These are phyloP conservation scores for Anguilla obscura DNA, from an alignment of 2,797 vertebrate genomes.

Conservation along the genomic window DNA sequence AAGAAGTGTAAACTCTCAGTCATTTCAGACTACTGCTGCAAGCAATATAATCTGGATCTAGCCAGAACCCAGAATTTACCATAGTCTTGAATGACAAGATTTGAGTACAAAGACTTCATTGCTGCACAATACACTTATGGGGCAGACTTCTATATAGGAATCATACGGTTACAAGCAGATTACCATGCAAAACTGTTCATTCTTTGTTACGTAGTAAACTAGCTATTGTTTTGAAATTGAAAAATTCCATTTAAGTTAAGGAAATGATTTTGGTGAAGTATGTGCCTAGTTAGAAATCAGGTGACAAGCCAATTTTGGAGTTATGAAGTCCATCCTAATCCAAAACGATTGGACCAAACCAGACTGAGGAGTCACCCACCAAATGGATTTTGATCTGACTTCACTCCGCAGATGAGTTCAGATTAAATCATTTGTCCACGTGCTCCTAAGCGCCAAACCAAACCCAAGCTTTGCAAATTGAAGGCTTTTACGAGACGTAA, in stretches of 20 bases:
- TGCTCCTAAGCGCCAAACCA: conserved; percentile 69
- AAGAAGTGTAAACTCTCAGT: neutral
- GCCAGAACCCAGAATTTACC: neutral
- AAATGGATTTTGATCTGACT: conserved; percentile 73
- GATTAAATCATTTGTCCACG: conserved; percentile 69
- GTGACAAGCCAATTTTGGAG: conserved; percentile 61
- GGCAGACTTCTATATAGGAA: neutral
- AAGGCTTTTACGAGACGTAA: conserved; percentile 66
- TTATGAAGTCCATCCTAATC: conserved; percentile 70
- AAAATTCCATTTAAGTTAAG: conserved; percentile 56
- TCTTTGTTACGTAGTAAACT: conserved; percentile 65
- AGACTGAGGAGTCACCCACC: conserved; percentile 65
- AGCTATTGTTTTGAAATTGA: conserved; percentile 56
- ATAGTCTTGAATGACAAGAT: neutral
- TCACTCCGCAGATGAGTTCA: conserved; percentile 58
- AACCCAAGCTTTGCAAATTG: conserved; percentile 73
- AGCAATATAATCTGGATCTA: neutral
- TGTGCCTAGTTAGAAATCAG: conserved; percentile 57
- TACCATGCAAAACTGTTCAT: conserved; percentile 42
- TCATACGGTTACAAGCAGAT: neutral
- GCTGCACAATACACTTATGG: neutral
- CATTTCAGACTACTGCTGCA: neutral
- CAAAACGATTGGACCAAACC: conserved; percentile 66
- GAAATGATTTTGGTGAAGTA: conserved; percentile 54
- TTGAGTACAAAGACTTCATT: neutral